Base-by-base conservation (phyloP, 2,113 vertebrate genomes). In the Setophaga coronata region DNA sequence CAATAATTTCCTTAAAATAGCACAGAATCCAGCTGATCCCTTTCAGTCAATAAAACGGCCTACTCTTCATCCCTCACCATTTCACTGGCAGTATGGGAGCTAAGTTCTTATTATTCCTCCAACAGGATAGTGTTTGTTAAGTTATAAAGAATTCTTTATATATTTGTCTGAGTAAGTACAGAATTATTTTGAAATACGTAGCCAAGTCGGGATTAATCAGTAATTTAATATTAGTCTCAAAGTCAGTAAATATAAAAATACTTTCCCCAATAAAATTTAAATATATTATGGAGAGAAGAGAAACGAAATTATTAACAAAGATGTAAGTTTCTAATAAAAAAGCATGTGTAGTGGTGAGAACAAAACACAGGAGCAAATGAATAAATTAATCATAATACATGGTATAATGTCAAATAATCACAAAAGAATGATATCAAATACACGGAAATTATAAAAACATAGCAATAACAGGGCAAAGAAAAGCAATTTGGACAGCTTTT, bases 41-140 rank as follows among this genome's bases (percentile, higher is more conserved):
- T 79, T 21, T 33, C 71, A 80, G 40, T 81, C 70, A 90, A 61
- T 56, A 92, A 96, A 91, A 85, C 23, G 19, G 18, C 5, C 38
- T 95, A 7, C 47, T 73, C 62, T 78, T 95, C 86, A 82, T 78
- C 4, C 17, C 45, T 76, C 31, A 69, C 15, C 33, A 48, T 79
- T 93, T 86, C 83, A 88, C 19, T 60, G 45, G 42, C 45, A 76
- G 8, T 48, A 66, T 61, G 71, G 34, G 31, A 91, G 18, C 23
- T 72, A 71, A 70, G 80, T 89, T 64, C 18, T 89, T 92, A 66
- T 7, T 77, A 66, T 62, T 42, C 19, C 93, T 90, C 45, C 84
- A 90, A 40, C 31, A 80, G 33, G 51, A 80, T 3, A 65, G n/a
- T 66, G 36, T 88, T 86, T 73, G 17, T 92, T 87, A 66, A 42